Evolutionary conservation across 2,797 vertebrate species (phyloP), one percentile per base, ranked within the genome.

Genomic region (Cyprinella venusta): DNA sequence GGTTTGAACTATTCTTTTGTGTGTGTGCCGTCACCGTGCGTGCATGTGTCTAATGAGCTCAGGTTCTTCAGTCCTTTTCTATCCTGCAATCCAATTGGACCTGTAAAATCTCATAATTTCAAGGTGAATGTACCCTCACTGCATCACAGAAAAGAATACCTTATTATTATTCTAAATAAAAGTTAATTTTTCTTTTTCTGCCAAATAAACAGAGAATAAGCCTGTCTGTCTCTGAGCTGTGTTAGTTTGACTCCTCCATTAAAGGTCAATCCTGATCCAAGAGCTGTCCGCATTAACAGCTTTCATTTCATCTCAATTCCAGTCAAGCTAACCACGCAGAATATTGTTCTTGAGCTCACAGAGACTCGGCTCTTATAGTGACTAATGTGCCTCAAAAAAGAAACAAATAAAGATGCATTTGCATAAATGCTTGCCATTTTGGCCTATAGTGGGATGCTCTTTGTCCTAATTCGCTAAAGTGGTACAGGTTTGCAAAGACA

Each of bases 401-500:
- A 38, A 19, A 30, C 21, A 65, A 52, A 38, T 16, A 56, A 68
- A 69, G 64, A 12, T n/a, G 24, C 26, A 76, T 16, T 36, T 69
- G 38, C 26, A 69, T 48, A 69, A 61, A 76, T 8, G 6, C 19
- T 59, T 70, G 42, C 13, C 19, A 65, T 63, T 48, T 71, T 76
- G 70, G 19, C 63, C 70, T 65, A 71, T 76, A 69, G 8, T 24
- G 48, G 54, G 40, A 52, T 59, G 6, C 45, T 45, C 36, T 54
- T 77, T 72, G 59, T 33, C 54, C 50, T 63, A 67, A 74, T 78
- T 61, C 40, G 45, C 54, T 64, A 67, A 90, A 92, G 86, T 83
- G 85, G 65, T 81, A 85, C 70, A 68, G 75, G 42, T 54, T 80
- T 81, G n/a, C 74, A 61, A 26, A 64, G 38, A 80, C 56, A 75